Conservation (phyloP, 2,888 invertebrate genomes). For the Netelia fuscicornis region DNA sequence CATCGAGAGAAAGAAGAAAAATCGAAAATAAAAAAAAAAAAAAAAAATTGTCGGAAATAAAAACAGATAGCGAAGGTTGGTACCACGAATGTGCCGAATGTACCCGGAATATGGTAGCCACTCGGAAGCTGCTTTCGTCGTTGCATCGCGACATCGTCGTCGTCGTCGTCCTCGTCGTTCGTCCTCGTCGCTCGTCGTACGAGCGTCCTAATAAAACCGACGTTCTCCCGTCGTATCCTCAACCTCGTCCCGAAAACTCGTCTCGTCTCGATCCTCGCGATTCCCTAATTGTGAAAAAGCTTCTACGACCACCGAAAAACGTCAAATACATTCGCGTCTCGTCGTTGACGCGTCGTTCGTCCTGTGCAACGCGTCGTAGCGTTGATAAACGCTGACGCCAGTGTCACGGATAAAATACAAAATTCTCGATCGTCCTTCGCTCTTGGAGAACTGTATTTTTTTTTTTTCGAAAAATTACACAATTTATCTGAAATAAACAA, state of each 20-base stretch:
- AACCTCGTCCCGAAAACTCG: slow-evolving; percentile 34
- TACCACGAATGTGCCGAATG: slow-evolving; percentile 53
- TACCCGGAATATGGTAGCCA: slow-evolving; percentile 67
- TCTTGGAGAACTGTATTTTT: too few species aligned
- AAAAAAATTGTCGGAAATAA: too few species aligned
- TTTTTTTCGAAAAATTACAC: too few species aligned
- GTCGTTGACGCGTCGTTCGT: not conserved
- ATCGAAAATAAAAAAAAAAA: not conserved
- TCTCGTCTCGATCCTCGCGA: not conserved
- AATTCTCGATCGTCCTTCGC: too few species aligned
- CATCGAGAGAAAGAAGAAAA: not conserved
- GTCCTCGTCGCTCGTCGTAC: slow-evolving; percentile 9
- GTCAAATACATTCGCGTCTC: not conserved
- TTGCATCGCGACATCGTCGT: slow-evolving; percentile 51
- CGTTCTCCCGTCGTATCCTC: not conserved
- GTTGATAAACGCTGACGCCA: not conserved
- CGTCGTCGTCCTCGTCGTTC: slow-evolving; percentile 22
- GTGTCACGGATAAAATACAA: too few species aligned
- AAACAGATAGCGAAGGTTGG: not conserved
- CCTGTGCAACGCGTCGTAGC: not conserved
- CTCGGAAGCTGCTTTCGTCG: slow-evolving; percentile 52
- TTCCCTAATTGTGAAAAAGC: not conserved
- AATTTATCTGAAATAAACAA: not conserved
- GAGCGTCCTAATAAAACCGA: slow-evolving; percentile 1
- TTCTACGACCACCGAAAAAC: not conserved